phyloP scores from a whole-genome alignment of 2,113 vertebrate species.

The Phrynosoma blainvillii region DNA sequence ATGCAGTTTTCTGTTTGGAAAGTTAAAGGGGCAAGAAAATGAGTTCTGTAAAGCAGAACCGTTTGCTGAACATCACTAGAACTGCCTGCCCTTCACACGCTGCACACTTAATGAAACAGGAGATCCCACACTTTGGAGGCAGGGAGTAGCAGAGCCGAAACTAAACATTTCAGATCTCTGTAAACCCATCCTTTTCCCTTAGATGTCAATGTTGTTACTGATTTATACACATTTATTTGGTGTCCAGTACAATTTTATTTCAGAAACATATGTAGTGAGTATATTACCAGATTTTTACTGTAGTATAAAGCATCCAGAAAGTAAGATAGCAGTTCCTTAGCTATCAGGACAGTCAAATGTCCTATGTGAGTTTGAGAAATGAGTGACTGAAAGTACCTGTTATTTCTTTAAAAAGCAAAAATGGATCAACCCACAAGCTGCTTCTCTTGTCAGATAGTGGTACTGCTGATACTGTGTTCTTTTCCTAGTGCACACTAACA shows the following conservation, averaged over 20 bases:
- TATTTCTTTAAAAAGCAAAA: too few relatives aligned
- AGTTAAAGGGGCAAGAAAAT: background rate
- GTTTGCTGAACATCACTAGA: constrained; percentile 17
- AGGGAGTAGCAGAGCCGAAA: background rate
- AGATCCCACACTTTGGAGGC: background rate
- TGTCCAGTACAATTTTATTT: background rate
- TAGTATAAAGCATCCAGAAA: background rate
- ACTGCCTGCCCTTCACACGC: constrained; percentile 6
- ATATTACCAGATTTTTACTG: background rate
- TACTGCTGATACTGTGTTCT: background rate
- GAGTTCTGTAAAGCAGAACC: background rate
- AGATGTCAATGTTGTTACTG: background rate
- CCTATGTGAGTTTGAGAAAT: background rate
- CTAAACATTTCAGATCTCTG: background rate
- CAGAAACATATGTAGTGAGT: background rate
- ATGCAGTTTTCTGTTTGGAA: background rate
- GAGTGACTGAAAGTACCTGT: background rate
- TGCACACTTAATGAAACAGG: constrained; percentile 20
- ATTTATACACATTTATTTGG: background rate
- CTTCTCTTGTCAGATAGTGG: background rate
- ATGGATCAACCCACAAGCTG: background rate
- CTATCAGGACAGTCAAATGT: background rate
- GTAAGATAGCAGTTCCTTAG: background rate
- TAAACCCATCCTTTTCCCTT: background rate
- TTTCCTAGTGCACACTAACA: background rate